Conservation (phyloP, 2,797 vertebrate species). For the Coluber constrictor region DNA sequence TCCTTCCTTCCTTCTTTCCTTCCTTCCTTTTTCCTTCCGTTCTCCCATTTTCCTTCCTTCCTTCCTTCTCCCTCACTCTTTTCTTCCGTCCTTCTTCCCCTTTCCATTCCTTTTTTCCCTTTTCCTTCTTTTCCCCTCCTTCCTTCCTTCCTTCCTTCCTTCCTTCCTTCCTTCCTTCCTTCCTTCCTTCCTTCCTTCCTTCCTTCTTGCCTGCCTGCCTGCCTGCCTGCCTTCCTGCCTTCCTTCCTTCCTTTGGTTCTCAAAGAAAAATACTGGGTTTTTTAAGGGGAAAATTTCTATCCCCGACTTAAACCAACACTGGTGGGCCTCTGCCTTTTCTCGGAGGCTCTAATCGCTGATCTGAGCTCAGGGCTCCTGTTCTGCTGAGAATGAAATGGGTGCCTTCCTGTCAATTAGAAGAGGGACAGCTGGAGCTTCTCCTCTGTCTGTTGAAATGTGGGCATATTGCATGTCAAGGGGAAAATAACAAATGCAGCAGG, state of each 20-base stretch:
- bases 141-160: not conserved
- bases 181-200: not conserved
- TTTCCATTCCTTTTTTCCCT: no score
- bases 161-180: not conserved
- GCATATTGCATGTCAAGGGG: constrained; percentile 87
- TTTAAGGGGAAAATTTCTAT: fast-evolving
- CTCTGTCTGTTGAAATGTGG: constrained; percentile 79
- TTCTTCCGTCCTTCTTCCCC: no score
- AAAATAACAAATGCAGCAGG: constrained; percentile 89
- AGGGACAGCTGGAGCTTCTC: constrained; percentile 86
- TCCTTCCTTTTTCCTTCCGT: no score
- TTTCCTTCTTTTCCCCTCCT: no score
- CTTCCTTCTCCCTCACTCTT: no score
- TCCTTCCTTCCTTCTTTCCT: no score
- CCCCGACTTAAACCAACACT: constrained; percentile 20
- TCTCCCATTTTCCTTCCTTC: no score
- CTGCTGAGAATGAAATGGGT: constrained; percentile 69
- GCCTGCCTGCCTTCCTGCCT: fast-evolving
- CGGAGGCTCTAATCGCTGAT: constrained; percentile 52
- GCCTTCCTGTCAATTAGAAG: constrained; percentile 71
- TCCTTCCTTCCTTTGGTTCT: not conserved
- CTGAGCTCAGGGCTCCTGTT: constrained; percentile 70
- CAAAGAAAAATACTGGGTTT: not conserved
- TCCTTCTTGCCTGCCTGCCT: not conserved
- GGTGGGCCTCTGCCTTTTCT: constrained; percentile 54